Evolutionary conservation across 2,113 vertebrate genomes (phyloP).

Genomic region (Sus scrofa): DNA sequence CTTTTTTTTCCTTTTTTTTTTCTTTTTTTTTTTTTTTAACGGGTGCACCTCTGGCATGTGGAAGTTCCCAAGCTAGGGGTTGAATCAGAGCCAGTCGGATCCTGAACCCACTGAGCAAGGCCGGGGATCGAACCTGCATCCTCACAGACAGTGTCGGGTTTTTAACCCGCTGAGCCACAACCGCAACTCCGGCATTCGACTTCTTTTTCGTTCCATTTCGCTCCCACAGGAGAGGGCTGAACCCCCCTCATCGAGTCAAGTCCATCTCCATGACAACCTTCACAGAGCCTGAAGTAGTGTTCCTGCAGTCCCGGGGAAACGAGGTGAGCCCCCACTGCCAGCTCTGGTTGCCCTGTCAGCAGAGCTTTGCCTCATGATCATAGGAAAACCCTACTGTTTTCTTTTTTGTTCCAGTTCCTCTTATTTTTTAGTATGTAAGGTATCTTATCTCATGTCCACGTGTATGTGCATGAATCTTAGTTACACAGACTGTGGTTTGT

Average conservation of each 20-base stretch:
- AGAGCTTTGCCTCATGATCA: not conserved
- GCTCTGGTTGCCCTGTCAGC: not conserved
- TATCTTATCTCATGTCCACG: not conserved
- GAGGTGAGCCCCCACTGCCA: conserved; percentile 88
- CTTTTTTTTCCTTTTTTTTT: too few relatives aligned
- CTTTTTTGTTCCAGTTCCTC: not conserved
- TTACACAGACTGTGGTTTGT: not conserved
- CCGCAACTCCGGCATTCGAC: not conserved
- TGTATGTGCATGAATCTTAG: not conserved
- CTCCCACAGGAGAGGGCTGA: conserved; percentile 93
- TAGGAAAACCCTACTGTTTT: not conserved
- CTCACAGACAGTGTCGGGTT: too few relatives aligned
- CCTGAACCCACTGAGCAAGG: too few relatives aligned
- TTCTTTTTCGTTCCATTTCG: conserved; percentile 19
- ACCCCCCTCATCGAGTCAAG: conserved; percentile 95
- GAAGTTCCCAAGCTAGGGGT: too few relatives aligned
- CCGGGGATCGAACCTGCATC: too few relatives aligned
- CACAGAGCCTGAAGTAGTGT: conserved; percentile 94
- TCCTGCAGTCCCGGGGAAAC: conserved; percentile 95
- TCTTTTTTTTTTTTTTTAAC: too few relatives aligned
- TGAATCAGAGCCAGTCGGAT: too few relatives aligned
- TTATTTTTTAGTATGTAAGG: conserved; percentile 40
- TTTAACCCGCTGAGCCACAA: too few relatives aligned
- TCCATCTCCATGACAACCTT: conserved; percentile 98
- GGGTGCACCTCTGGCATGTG: too few relatives aligned